phyloP scores from a whole-genome alignment of 2,888 invertebrate genomes.

The Embidobia sp. region DNA sequence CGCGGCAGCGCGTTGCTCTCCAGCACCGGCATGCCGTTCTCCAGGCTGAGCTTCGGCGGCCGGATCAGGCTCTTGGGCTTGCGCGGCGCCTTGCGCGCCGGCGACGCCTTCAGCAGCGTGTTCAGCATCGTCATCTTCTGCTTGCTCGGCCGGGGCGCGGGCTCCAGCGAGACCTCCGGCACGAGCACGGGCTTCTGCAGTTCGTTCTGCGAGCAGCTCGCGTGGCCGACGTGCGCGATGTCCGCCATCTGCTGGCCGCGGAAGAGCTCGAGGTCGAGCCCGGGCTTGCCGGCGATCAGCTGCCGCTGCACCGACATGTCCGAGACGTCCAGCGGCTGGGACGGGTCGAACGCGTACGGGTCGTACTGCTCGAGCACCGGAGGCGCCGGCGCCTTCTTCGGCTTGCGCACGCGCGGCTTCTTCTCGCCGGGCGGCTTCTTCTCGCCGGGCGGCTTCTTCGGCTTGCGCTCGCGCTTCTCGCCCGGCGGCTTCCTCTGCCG shows the following conservation, averaged over 20 bases:
- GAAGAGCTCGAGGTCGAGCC: constrained; percentile 39
- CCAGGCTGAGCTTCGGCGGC: constrained; percentile 35
- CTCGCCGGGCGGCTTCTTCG: constrained; percentile 62
- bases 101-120: too few species aligned
- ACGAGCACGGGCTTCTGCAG: not conserved
- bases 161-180: constrained; percentile 4
- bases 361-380: constrained; percentile 21
- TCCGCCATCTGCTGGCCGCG: constrained; percentile 60
- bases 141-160: not conserved
- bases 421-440: constrained; percentile 71
- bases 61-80: constrained; percentile 14
- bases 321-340: constrained; percentile 73
- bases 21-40: constrained; percentile 42
- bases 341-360: constrained; percentile 36
- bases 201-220: constrained; percentile 17
- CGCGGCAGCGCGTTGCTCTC: too few species aligned
- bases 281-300: constrained; percentile 69
- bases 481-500: constrained; percentile 63
- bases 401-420: constrained; percentile 74
- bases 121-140: constrained; percentile 14
- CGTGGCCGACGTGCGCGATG: constrained; percentile 53
- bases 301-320: constrained; percentile 75
- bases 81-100: constrained; percentile 1
- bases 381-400: constrained; percentile 65
- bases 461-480: constrained; percentile 53